A percentile compares a stretch with the other conserved stretches of the same genome.
Evolutionary conservation across 2,888 invertebrate species (phyloP).

Genomic region (Cantharis flavilabris): DNA sequence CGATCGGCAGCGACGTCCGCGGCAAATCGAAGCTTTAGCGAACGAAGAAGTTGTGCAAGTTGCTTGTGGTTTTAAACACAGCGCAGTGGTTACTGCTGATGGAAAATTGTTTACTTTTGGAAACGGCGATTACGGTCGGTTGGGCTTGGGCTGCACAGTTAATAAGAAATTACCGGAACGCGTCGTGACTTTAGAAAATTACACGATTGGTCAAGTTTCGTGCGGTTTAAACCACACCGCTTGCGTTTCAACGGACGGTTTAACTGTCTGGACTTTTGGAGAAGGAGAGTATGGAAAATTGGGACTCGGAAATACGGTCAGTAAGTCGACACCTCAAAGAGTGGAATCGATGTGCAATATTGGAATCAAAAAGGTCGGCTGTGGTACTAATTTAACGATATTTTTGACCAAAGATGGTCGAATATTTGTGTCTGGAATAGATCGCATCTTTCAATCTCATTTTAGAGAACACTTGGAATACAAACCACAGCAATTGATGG

Average conservation of each 20-base stretch:
- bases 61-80: conserved; percentile 68
- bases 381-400: conserved; percentile 67
- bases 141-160: conserved; percentile 62
- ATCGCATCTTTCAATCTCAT: conserved; percentile 63
- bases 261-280: conserved; percentile 66
- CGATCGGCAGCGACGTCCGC: conserved; percentile 64
- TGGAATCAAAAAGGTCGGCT: conserved; percentile 63
- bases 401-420: conserved; percentile 64
- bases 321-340: conserved; percentile 58
- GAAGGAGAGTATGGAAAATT: conserved; percentile 70
- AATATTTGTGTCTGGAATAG: conserved; percentile 65
- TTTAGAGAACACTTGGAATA: conserved; percentile 57
- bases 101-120: conserved; percentile 70
- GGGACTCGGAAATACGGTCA: conserved; percentile 56
- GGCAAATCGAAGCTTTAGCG: conserved; percentile 66
- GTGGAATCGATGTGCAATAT: conserved; percentile 61
- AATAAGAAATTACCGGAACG: conserved; percentile 67
- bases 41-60: conserved; percentile 65
- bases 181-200: conserved; percentile 58
- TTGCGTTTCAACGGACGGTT: conserved; percentile 63
- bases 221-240: conserved; percentile 69
- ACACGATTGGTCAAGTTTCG: conserved; percentile 61
- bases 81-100: conserved; percentile 66
- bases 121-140: conserved; percentile 66
- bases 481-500: conserved; percentile 59